Conservation (phyloP, 2,113 vertebrate genomes). For the Theristicus caerulescens region DNA sequence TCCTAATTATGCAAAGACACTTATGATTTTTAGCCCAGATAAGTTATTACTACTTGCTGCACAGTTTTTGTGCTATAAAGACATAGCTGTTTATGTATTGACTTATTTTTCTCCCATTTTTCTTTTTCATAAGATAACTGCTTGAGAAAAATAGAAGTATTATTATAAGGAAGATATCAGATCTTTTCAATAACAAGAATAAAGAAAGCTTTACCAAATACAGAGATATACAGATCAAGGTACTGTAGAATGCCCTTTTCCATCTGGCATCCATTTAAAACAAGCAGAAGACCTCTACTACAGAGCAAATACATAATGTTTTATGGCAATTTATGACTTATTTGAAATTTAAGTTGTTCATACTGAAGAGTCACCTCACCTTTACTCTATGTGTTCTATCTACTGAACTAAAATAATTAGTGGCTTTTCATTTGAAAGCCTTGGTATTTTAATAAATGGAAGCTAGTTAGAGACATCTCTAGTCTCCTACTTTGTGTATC, state of each 20-base stretch:
- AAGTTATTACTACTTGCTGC: neutral
- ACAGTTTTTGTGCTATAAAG: neutral
- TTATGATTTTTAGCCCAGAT: neutral
- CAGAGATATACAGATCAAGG: neutral
- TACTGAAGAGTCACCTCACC: neutral
- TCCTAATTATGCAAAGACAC: neutral
- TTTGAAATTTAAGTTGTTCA: neutral
- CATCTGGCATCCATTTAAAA: neutral
- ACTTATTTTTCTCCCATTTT: neutral
- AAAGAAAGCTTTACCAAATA: neutral
- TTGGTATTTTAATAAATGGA: neutral
- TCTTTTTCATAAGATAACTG: neutral
- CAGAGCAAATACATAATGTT: neutral
- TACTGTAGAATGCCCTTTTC: neutral
- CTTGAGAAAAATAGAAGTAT: neutral
- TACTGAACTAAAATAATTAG: neutral
- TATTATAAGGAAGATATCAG: neutral
- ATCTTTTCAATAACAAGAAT: neutral
- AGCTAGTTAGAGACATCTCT: neutral
- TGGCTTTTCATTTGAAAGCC: neutral
- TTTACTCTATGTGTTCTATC: neutral
- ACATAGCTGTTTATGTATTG: neutral
- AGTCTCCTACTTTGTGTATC: neutral
- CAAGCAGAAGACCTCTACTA: neutral
- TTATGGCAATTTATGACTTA: neutral